Evolutionary conservation across 2,113 vertebrate species (phyloP), one percentile per base, ranked within the genome.

Genomic region (Platycercus adscitus): DNA sequence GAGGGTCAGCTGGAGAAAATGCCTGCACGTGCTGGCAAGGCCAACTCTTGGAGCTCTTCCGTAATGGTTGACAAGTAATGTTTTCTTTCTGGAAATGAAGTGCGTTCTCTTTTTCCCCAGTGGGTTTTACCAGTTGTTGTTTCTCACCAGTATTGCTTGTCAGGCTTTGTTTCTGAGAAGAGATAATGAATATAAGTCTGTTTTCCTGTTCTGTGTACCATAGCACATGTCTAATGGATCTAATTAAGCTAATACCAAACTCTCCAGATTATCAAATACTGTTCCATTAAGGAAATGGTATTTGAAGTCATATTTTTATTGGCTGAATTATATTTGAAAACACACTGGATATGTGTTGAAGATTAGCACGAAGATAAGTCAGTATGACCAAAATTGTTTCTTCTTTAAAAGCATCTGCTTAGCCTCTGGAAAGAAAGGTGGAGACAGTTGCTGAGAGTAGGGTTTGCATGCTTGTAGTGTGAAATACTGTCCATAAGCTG

Each of bases 181-280:
- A 93, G 65, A 49, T 94, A 95, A 95, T 93, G 81, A 95, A 78
- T 97, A 95, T 95, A 96, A 96, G 83, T 91, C 73, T 97, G 65
- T 95, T 94, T 97, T 97, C 95, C 89, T 91, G 63, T 77, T 92
- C 85, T 94, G 65, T 93, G 80, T 81, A 92, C 77, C 46, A 73
- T 55, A 52, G 55, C 81, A 86, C 77, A 85, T 66, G 72, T 89
- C 81, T 95, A 85, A 50, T 95, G 60, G 64, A 94, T 94, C 91
- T 94, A 95, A 91, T 97, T 96, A 95, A 82, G 81, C 80, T 33
- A 73, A 41, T 91, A 77, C 28, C 88, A 92, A 93, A 44, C 77
- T 91, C 90, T 91, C 68, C 65, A 87, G 84, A 91, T 96, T 77
- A 87, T 93, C 88, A 83, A 83, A 93, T 94, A 78, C 52, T 92